Conservation (phyloP, 2,113 vertebrate genomes). For the Todiramphus saurophagus region DNA sequence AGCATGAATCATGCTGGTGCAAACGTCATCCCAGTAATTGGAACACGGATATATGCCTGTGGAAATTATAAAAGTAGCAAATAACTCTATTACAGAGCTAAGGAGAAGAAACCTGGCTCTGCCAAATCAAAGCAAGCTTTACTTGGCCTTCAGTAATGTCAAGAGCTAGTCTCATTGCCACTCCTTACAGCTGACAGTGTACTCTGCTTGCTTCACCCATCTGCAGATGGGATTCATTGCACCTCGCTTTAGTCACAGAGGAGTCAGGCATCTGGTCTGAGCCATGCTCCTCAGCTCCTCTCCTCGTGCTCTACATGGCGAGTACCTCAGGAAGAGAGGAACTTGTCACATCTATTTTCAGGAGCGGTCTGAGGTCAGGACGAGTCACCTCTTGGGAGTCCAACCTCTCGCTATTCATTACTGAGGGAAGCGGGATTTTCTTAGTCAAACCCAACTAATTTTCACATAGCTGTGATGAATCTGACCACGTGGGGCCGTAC, state of each 20-base stretch:
- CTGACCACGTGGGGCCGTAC: neutral
- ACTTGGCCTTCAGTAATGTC: neutral
- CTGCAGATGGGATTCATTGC: neutral
- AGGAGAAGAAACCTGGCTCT: neutral
- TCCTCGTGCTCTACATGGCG: neutral
- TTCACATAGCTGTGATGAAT: neutral
- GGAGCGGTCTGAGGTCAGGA: neutral
- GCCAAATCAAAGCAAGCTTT: neutral
- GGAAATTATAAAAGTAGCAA: neutral
- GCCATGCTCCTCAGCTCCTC: neutral
- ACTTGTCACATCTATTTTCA: neutral
- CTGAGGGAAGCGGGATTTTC: neutral
- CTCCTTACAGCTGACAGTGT: neutral
- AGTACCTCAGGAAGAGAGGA: neutral
- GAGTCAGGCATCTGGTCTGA: neutral
- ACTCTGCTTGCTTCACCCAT: neutral
- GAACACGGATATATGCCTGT: neutral
- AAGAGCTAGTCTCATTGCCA: neutral
- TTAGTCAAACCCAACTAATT: neutral
- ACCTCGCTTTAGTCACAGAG: neutral
- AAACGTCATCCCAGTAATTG: slow-evolving; percentile 20
- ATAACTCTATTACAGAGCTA: neutral
- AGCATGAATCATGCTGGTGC: slow-evolving; percentile 44
- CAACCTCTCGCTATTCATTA: neutral
- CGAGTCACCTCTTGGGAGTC: neutral